A percentile compares a stretch with the other conserved stretches of the same genome.
These are phyloP conservation scores for Onychorhynchus coronatus DNA, from an alignment of 2,113 vertebrate genomes.

Conservation along the genomic window DNA sequence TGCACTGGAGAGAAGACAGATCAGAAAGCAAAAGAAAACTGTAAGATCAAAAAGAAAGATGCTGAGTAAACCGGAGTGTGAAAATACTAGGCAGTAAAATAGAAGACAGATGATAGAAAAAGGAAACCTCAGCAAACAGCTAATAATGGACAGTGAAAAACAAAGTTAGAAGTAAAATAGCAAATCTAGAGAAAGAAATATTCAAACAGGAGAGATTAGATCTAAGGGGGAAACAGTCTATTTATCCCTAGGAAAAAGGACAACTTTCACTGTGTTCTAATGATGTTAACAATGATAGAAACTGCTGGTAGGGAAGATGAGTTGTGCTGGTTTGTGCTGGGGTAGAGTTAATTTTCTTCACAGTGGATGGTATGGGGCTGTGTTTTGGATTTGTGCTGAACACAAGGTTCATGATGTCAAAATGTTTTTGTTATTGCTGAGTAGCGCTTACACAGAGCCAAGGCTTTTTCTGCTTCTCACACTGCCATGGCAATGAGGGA, in stretches of 20 bases:
- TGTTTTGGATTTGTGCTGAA: background rate
- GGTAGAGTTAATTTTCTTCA: background rate
- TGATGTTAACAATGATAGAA: background rate
- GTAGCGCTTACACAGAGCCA: background rate
- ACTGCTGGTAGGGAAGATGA: background rate
- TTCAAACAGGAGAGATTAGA: background rate
- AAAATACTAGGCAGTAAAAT: background rate
- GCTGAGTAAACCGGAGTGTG: background rate
- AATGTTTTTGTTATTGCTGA: background rate
- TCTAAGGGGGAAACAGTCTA: background rate
- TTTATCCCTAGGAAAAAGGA: background rate
- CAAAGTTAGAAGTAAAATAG: background rate
- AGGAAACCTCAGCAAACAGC: background rate
- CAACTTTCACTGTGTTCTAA: background rate
- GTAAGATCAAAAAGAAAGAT: background rate
- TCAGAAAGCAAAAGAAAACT: background rate
- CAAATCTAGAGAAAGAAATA: background rate
- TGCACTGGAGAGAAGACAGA: background rate
- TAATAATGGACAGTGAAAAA: background rate
- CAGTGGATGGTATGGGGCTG: background rate
- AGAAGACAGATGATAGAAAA: background rate
- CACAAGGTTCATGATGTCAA: background rate
- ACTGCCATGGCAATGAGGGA: background rate
- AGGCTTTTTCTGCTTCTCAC: background rate
- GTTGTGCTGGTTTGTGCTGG: background rate